Conservation (phyloP, 1,140 invertebrate genomes). For the Sarcophaga peregrina region DNA sequence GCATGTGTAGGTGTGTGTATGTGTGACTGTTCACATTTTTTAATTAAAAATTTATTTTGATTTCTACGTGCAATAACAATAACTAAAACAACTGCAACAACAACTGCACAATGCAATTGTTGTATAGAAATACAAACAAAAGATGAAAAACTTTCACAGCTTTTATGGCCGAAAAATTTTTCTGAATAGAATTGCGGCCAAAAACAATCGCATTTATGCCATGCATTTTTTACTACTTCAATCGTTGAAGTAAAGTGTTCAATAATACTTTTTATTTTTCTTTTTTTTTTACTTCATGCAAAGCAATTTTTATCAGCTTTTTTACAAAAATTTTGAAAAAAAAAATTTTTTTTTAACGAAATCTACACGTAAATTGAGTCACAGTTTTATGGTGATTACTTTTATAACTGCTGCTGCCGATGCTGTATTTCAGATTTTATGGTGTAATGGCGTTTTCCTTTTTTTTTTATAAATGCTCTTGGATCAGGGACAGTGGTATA, state of each 20-base stretch:
- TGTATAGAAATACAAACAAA: not conserved
- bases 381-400: conserved; percentile 22
- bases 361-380: conserved; percentile 20
- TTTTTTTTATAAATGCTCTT: too few relatives aligned
- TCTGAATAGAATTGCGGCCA: not conserved
- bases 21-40: conserved; percentile 28
- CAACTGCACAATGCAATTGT: not conserved
- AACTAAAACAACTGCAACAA: conserved; percentile 13
- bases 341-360: not conserved
- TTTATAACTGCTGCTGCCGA: not conserved
- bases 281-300: too few relatives aligned
- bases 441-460: too few relatives aligned
- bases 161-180: not conserved
- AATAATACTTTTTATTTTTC: not conserved
- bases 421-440: not conserved
- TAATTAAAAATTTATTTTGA: conserved; percentile 42
- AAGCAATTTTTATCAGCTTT: not conserved
- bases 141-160: not conserved
- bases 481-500: too few relatives aligned
- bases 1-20: not conserved
- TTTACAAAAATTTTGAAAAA: too few relatives aligned
- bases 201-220: not conserved
- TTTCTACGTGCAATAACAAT: not conserved
- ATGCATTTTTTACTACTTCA: not conserved
- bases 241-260: not conserved